A percentile compares a stretch with the other conserved stretches of the same genome.
These are phyloP conservation scores for Chinchilla lanigera DNA, from an alignment of 2,113 vertebrate genomes.

Conservation along the genomic window DNA sequence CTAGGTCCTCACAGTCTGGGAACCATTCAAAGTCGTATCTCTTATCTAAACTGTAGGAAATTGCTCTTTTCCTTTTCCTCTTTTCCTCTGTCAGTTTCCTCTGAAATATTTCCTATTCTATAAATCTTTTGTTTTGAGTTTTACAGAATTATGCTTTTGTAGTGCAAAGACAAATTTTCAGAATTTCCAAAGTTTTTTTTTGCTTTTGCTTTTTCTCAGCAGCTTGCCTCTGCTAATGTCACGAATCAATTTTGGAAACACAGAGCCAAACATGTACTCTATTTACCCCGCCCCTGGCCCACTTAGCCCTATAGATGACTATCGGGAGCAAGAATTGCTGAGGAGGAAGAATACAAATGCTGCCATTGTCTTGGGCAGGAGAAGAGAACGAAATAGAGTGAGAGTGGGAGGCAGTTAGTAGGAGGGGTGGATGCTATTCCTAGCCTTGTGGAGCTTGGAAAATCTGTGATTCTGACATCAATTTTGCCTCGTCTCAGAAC, in stretches of 20 bases:
- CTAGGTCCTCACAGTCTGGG: neutral
- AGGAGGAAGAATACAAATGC: neutral
- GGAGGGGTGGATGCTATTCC: neutral
- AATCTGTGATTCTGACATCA: neutral
- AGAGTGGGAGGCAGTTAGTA: neutral
- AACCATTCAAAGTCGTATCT: neutral
- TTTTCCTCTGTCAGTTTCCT: neutral
- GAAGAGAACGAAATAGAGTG: neutral
- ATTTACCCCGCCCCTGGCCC: neutral
- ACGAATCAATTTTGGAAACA: neutral
- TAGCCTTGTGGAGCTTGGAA: neutral
- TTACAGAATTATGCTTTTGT: conserved; percentile 17
- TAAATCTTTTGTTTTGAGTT: neutral
- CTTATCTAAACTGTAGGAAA: neutral
- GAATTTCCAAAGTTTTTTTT: neutral
- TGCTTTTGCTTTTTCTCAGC: neutral
- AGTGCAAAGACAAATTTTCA: conserved; percentile 27
- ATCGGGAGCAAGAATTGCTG: too few relatives aligned
- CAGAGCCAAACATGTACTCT: neutral
- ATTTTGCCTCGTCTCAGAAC: neutral
- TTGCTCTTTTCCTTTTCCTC: neutral
- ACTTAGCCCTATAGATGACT: neutral
- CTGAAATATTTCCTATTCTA: neutral
- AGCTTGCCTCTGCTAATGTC: neutral
- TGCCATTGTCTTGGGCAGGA: neutral